Percentiles rank a stretch among this genome's conserved stretches.
Conservation (phyloP, 2,113 vertebrate genomes). For the Lasiurus cinereus region DNA sequence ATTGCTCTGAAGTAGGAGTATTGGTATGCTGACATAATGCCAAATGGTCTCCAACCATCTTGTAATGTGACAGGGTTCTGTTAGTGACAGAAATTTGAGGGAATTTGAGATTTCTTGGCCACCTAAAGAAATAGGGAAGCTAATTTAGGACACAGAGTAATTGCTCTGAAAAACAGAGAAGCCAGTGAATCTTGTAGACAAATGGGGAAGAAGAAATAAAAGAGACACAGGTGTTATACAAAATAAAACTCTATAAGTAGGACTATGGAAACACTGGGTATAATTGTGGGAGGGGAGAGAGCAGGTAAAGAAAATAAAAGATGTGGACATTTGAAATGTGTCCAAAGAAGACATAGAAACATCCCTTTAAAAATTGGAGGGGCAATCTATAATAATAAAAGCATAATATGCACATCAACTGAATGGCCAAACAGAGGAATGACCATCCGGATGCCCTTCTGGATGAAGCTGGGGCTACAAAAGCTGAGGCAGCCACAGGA, state of each 20-base stretch:
- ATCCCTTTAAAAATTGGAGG: not conserved
- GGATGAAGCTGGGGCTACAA: too few species aligned
- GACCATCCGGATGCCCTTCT: too few species aligned
- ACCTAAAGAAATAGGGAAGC: not conserved
- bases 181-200: not conserved
- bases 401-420: too few species aligned
- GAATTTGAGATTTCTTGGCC: not conserved
- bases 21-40: not conserved
- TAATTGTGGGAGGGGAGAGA: not conserved
- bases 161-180: not conserved
- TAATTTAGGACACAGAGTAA: not conserved
- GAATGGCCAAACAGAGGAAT: too few species aligned
- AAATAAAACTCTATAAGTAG: not conserved
- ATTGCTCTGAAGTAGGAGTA: not conserved
- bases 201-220: not conserved
- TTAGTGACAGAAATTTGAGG: not conserved
- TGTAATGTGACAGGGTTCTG: not conserved
- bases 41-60: not conserved
- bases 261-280: not conserved
- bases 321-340: not conserved
- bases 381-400: too few species aligned
- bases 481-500: too few species aligned
- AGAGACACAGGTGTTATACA: not conserved
- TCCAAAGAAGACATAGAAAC: not conserved
- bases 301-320: not conserved